Evolutionary conservation across 2,888 invertebrate genomes (phyloP).

Genomic region (Melikaiella ostensackeni): DNA sequence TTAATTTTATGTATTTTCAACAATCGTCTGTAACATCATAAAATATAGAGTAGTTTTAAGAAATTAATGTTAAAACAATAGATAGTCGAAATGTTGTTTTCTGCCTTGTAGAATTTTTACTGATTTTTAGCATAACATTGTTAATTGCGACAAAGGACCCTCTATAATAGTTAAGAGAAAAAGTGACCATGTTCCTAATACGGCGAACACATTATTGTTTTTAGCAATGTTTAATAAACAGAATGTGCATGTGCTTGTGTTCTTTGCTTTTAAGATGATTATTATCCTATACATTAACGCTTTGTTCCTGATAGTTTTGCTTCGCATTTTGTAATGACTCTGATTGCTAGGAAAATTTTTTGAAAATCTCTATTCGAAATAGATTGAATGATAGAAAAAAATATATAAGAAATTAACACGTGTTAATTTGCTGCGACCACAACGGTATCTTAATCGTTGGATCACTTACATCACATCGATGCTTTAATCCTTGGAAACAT

Average conservation of each 20-base stretch:
- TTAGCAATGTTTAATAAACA: slow-evolving; percentile 76
- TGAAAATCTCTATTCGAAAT: slow-evolving; percentile 44
- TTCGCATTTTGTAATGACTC: slow-evolving; percentile 72
- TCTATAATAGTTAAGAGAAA: slow-evolving; percentile 45
- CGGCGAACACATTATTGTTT: slow-evolving; percentile 68
- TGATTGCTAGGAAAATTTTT: slow-evolving; percentile 49
- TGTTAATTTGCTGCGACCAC: slow-evolving; percentile 74
- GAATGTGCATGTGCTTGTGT: slow-evolving; percentile 77
- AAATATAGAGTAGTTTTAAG: slow-evolving; percentile 48
- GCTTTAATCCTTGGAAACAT: slow-evolving; percentile 39
- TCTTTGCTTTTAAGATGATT: slow-evolving; percentile 70
- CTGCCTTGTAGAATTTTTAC: slow-evolving; percentile 11
- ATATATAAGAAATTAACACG: slow-evolving; percentile 61
- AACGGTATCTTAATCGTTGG: slow-evolving; percentile 50
- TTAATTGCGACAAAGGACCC: neutral
- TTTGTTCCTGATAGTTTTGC: slow-evolving; percentile 55
- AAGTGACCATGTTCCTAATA: slow-evolving; percentile 53
- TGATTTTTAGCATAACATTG: slow-evolving; percentile 5
- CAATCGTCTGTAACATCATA: slow-evolving; percentile 44
- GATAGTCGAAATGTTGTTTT: slow-evolving; percentile 24
- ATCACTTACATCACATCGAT: slow-evolving; percentile 19
- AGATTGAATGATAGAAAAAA: slow-evolving; percentile 37
- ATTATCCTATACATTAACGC: slow-evolving; percentile 58
- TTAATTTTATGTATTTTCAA: slow-evolving; percentile 64
- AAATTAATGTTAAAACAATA: slow-evolving; percentile 50